Conservation (phyloP, 2,888 invertebrate species). For the Clivina fossor region DNA sequence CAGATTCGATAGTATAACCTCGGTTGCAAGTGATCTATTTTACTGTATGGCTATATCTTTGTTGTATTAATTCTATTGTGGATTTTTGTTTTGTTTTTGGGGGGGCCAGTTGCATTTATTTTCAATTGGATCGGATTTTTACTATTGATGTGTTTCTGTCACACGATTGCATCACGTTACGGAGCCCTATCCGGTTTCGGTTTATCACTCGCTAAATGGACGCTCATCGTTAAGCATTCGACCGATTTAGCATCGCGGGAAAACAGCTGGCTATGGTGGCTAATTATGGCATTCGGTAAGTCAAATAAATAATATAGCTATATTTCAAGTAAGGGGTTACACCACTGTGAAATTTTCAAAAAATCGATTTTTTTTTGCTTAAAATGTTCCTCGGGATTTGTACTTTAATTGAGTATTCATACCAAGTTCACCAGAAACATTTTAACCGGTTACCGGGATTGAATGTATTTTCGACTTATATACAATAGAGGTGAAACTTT, state of each 20-base stretch:
- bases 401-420: too few relatives aligned
- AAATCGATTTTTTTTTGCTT: too few relatives aligned
- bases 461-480: too few relatives aligned
- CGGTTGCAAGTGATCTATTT: too few relatives aligned
- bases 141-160: conserved; percentile 89
- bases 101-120: conserved; percentile 90
- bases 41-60: too few relatives aligned
- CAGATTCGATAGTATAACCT: too few relatives aligned
- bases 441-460: too few relatives aligned
- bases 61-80: too few relatives aligned
- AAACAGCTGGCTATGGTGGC: conserved; percentile 91
- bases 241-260: conserved; percentile 84
- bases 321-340: not conserved
- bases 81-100: conserved; percentile 27
- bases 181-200: conserved; percentile 93
- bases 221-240: conserved; percentile 88
- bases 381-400: too few relatives aligned
- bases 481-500: too few relatives aligned
- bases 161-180: conserved; percentile 90
- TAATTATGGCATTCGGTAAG: conserved; percentile 87
- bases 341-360: not conserved
- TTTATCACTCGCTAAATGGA: conserved; percentile 92
- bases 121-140: conserved; percentile 97
- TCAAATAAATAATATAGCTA: conserved; percentile 34
- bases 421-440: too few relatives aligned